Percentiles rank a stretch among this genome's conserved stretches.
Evolutionary conservation across 2,113 vertebrate genomes (phyloP).

Genomic region (Leucopsar rothschildi): DNA sequence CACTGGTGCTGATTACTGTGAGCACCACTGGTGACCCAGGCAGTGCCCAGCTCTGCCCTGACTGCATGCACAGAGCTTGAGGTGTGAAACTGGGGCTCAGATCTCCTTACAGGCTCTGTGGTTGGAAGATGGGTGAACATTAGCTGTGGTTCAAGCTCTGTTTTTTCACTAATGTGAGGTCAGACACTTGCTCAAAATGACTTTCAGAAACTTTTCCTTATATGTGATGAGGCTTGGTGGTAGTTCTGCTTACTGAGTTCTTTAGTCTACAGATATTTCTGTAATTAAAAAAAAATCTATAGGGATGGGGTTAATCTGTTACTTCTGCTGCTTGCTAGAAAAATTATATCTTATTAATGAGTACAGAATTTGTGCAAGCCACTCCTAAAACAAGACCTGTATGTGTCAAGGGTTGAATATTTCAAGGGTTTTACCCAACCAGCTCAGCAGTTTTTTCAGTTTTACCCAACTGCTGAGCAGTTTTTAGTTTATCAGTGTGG

Average conservation of each 20-base stretch:
- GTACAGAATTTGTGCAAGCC: not conserved
- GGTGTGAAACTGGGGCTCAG: not conserved
- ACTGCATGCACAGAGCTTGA: not conserved
- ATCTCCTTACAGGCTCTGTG: not conserved
- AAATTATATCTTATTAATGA: not conserved
- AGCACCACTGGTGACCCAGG: not conserved
- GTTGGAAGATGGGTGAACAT: not conserved
- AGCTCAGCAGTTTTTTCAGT: not conserved
- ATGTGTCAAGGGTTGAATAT: not conserved
- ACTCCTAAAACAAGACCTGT: not conserved
- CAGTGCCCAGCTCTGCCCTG: not conserved
- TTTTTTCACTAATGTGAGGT: not conserved
- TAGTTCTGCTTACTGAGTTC: not conserved
- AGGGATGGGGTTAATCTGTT: not conserved
- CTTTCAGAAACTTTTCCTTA: not conserved
- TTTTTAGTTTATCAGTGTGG: not conserved
- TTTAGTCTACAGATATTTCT: not conserved
- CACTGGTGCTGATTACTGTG: not conserved
- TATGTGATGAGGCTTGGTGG: not conserved
- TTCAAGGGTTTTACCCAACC: not conserved
- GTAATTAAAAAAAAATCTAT: not conserved
- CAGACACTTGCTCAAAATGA: not conserved
- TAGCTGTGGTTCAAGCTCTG: not conserved
- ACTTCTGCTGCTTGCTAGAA: not conserved
- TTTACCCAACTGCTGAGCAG: not conserved